Evolutionary conservation across 2,113 vertebrate genomes (phyloP).

Genomic region (Todiramphus saurophagus): DNA sequence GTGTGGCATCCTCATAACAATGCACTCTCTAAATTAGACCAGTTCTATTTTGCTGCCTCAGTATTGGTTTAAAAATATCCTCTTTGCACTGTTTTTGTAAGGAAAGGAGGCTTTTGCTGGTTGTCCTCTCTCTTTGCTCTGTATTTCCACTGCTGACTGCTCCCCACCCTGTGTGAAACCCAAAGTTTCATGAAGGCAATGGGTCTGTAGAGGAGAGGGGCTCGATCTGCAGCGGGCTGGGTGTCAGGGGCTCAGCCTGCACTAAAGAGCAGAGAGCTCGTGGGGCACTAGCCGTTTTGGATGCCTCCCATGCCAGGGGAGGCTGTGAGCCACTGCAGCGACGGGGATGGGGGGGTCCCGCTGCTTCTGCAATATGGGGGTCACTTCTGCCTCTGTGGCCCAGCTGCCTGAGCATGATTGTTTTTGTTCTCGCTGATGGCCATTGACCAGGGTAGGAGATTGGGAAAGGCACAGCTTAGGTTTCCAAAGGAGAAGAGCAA

Average conservation of each 20-base stretch:
- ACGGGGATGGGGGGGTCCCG: background rate
- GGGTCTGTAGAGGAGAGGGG: background rate
- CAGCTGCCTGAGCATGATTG: background rate
- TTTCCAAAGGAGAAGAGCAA: background rate
- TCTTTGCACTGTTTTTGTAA: background rate
- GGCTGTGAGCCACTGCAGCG: background rate
- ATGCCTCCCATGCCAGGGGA: accelerated
- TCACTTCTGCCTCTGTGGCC: background rate
- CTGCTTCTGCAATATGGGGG: background rate
- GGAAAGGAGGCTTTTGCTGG: background rate
- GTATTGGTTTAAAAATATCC: background rate
- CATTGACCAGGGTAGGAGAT: constrained; percentile 15
- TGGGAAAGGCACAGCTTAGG: background rate
- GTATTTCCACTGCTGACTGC: background rate
- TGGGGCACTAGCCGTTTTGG: accelerated
- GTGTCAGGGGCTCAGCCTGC: background rate
- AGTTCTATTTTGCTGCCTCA: background rate
- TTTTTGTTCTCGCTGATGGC: background rate
- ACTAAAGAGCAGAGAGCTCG: background rate
- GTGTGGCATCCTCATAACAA: background rate
- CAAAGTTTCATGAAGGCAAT: background rate
- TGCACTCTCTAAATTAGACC: background rate
- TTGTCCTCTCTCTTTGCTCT: background rate
- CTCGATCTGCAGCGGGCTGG: background rate
- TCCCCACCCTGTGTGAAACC: background rate